Percentiles rank a stretch among this genome's conserved stretches.
These are phyloP conservation scores for Ciconia nigra DNA, from an alignment of 2,797 vertebrate species.

Conservation along the genomic window DNA sequence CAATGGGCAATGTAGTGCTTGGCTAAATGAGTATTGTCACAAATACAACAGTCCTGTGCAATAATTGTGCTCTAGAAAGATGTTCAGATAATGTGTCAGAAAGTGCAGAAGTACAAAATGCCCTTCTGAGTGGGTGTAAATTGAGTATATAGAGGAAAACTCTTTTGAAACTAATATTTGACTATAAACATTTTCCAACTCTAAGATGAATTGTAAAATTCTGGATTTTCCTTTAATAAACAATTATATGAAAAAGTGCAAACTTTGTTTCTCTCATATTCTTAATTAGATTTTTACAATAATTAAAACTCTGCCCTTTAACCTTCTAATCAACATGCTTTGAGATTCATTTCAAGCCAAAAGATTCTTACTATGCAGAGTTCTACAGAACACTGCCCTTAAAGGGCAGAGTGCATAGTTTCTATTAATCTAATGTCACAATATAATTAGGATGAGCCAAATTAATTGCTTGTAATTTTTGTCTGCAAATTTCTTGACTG, in stretches of 20 bases:
- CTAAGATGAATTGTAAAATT: not conserved
- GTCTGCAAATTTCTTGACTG: not conserved
- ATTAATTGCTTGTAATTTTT: not conserved
- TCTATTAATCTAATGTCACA: not conserved
- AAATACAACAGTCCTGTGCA: not conserved
- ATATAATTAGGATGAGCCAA: not conserved
- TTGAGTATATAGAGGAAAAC: not conserved
- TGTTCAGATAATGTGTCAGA: not conserved
- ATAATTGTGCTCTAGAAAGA: not conserved
- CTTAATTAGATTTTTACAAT: not conserved
- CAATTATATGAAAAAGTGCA: not conserved
- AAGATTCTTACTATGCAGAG: not conserved
- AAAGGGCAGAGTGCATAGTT: not conserved
- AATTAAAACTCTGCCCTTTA: not conserved
- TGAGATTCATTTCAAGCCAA: not conserved
- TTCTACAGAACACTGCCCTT: not conserved
- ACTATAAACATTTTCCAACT: not conserved
- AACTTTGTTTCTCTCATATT: not conserved
- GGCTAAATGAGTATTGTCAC: not conserved
- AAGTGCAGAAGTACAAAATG: not conserved
- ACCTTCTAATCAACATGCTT: not conserved
- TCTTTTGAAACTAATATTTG: not conserved
- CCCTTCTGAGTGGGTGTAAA: not conserved
- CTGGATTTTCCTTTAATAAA: constrained; percentile 26
- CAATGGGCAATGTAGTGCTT: not conserved